These are phyloP conservation scores for Corynorhinus townsendii DNA, from an alignment of 2,113 vertebrate species.

Conservation along the genomic window DNA sequence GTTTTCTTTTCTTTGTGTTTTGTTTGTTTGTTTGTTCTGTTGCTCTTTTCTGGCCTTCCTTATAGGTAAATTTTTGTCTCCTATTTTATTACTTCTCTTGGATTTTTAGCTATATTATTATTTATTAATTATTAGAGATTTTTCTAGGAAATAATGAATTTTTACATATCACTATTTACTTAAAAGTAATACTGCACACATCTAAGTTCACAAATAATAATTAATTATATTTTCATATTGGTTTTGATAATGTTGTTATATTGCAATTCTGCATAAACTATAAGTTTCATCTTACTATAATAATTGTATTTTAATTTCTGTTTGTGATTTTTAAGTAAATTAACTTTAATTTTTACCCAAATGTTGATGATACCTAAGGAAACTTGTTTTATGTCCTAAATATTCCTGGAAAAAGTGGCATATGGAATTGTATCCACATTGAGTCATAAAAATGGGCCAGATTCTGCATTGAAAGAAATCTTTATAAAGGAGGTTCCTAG, in stretches of 20 bases:
- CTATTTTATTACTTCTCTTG: neutral
- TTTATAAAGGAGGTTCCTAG: neutral
- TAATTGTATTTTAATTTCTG: neutral
- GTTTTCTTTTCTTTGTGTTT: neutral
- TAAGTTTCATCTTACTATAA: neutral
- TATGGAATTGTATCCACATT: neutral
- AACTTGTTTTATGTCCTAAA: neutral
- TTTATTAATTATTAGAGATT: neutral
- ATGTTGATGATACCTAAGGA: neutral
- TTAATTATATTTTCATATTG: neutral
- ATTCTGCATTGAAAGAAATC: neutral
- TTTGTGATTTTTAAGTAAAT: neutral
- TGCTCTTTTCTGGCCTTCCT: neutral
- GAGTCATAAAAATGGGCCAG: neutral
- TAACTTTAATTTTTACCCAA: neutral
- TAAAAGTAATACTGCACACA: neutral
- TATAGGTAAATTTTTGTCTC: neutral
- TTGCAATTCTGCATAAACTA: neutral
- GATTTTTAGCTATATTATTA: neutral
- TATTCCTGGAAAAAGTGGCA: neutral
- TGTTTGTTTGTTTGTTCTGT: neutral
- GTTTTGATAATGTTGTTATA: neutral
- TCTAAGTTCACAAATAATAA: neutral
- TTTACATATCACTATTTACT: neutral
- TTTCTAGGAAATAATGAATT: neutral